Base-by-base conservation (phyloP, 1,140 invertebrate species). In the Drosophila saltans region DNA sequence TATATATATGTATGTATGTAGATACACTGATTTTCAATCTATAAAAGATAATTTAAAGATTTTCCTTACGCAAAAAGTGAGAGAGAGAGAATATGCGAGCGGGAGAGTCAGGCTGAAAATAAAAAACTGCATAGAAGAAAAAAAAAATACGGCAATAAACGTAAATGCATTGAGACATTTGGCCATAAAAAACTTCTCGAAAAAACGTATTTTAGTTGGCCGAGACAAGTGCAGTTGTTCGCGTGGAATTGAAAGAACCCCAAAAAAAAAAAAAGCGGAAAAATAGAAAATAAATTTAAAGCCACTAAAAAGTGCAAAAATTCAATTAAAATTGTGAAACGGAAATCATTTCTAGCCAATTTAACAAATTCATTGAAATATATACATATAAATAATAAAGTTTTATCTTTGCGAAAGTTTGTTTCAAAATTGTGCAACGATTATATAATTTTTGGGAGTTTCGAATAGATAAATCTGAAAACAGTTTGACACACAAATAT, bases 151-250 rank as follows among this genome's bases (percentile, higher is more conserved):
- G 39, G 11, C n/a, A 69, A 65, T 66, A 78, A 66, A 69, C 48
- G 60, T 62, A 60, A 77, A 79, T 80, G 83, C 83, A 89, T 33
- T 73, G 89, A 88, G 80, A 72, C 78, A 85, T 36, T 36, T 36
- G 33, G 33, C 33, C 33, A 36, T 36, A 52, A 52, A 52, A 24
- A 86, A 88, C 83, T 88, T 88, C 83, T 88, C 73, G 84, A 89
- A 70, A 89, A 70, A 88, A 80, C 83, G 45, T 80, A 78, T 88
- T 83, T 88, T 82, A 78, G 83, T 88, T 74, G 73, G 52, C 59
- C 80, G 78, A 89, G 84, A 78, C 83, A 69, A 78, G 67, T 83
- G 84, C 80, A 89, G 78, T 72, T 52, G 45, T 26, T 26, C 72
- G 83, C 72, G 83, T 88, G 84, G 83, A 83, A 83, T 80, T 81